Base-by-base conservation (phyloP, 2,888 invertebrate species). In the Sinotaia quadrata region DNA sequence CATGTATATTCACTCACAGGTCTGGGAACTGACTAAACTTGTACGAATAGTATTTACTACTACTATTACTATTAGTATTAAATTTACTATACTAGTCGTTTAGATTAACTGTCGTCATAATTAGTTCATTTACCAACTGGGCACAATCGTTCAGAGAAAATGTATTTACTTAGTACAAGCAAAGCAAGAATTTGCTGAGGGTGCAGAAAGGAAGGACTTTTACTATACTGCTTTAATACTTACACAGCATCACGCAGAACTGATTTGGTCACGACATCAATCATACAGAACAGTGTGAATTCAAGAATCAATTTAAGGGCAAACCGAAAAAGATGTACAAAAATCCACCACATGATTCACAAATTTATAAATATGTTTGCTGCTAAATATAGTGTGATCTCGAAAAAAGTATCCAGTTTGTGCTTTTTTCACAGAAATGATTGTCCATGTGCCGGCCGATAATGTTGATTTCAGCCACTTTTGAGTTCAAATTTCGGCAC, bases 211-310 rank as follows among this genome's bases (percentile, higher is more conserved):
- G n/a, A n/a, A n/a, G n/a, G n/a, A n/a, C n/a, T n/a, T 59, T 21
- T 59, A 29, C 15, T 29, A 7, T 12, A 12, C 31, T 24, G 15
- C 15, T 29, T 8, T 34, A 8, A 33, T 15, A 76, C 77, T 77
- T 74, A 84, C 83, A 77, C 74, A 4, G 81, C 78, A 51, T 84
- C 83, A 65, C 75, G 74, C 36, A 85, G 70, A 12, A 75, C 76
- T 29, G 78, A 71, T 68, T 83, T 84, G 2, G 79, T 81, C 34
- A 81, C 73, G 8, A 77, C 70, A 70, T 85, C 85, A 36, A 84
- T 77, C 47, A 84, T 68, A 51, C 81, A 67, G 65, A 83, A 84
- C 33, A 82, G 74, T 7, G 83, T 54, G 47, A 81, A 75, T 59
- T 85, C 85, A 8, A 82, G 56, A 44, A 54, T 12, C 41, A 65